A percentile compares a stretch with the other conserved stretches of the same genome.
Evolutionary conservation across 2,888 invertebrate genomes (phyloP).

Genomic region (Pseudococcus viburni): DNA sequence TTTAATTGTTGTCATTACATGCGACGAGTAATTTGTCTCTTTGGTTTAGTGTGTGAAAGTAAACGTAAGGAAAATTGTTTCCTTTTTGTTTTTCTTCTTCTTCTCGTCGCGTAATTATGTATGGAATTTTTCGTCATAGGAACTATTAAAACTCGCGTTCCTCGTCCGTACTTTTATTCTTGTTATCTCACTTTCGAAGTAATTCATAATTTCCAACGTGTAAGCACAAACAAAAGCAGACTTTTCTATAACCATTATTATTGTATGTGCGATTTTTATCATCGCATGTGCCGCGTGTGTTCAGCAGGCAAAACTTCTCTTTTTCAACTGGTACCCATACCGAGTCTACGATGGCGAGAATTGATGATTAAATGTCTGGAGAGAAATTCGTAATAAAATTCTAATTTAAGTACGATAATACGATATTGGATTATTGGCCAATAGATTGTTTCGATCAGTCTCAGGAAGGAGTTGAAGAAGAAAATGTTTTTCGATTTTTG

Average conservation of each 20-base stretch:
- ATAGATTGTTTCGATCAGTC: background rate
- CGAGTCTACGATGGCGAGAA: background rate
- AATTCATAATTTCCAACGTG: conserved; percentile 36
- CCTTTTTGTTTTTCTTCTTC: conserved; percentile 16
- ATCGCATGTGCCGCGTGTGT: background rate
- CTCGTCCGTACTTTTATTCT: conserved; percentile 7
- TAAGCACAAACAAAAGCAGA: conserved; percentile 16
- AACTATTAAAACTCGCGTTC: background rate
- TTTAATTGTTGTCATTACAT: conserved; percentile 23
- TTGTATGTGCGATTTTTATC: background rate
- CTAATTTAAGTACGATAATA: background rate
- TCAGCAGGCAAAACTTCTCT: background rate
- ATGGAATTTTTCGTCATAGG: background rate
- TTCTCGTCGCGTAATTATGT: background rate
- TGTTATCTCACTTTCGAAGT: conserved; percentile 38
- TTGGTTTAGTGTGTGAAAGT: background rate
- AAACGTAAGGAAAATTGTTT: conserved; percentile 7
- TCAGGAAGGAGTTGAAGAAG: no score
- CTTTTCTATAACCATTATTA: conserved; percentile 10
- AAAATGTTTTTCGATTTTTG: no score
- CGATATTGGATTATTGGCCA: background rate
- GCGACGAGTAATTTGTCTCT: background rate
- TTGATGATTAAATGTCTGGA: background rate
- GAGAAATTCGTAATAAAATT: background rate
- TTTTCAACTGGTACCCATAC: background rate